phyloP scores from a whole-genome alignment of 2,888 invertebrate species.

The Hyles lineata region DNA sequence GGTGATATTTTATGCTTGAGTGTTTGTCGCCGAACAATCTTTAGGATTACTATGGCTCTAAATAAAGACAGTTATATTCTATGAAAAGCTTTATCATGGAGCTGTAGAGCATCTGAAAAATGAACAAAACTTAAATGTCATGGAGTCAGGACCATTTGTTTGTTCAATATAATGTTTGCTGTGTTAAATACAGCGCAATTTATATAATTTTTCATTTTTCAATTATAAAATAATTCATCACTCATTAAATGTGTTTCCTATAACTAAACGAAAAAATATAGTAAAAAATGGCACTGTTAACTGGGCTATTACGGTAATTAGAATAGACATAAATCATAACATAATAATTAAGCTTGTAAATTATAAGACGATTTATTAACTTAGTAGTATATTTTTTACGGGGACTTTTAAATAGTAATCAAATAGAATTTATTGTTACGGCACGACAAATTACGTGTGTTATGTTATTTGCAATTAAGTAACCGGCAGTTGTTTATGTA shows the following conservation, averaged over 20 bases:
- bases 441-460: slow-evolving; percentile 15
- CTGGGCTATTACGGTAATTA: not conserved
- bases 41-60: not conserved
- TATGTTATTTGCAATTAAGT: not conserved
- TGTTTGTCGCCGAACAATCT: not conserved
- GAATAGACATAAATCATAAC: not conserved
- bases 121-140: too few species aligned
- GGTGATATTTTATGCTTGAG: not conserved
- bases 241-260: too few species aligned
- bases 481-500: slow-evolving; percentile 29
- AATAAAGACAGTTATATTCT: too few species aligned
- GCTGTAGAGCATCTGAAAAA: too few species aligned
- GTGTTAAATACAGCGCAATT: too few species aligned
- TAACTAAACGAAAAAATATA: too few species aligned
- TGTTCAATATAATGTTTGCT: too few species aligned
- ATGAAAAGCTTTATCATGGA: too few species aligned
- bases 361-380: not conserved
- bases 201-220: too few species aligned
- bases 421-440: not conserved
- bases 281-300: not conserved
- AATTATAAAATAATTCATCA: too few species aligned
- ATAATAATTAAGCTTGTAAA: not conserved
- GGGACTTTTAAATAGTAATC: not conserved
- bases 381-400: not conserved
- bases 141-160: too few species aligned